These are phyloP conservation scores for Dermatophagoides farinae DNA, from an alignment of 1,140 invertebrate species.

Conservation along the genomic window DNA sequence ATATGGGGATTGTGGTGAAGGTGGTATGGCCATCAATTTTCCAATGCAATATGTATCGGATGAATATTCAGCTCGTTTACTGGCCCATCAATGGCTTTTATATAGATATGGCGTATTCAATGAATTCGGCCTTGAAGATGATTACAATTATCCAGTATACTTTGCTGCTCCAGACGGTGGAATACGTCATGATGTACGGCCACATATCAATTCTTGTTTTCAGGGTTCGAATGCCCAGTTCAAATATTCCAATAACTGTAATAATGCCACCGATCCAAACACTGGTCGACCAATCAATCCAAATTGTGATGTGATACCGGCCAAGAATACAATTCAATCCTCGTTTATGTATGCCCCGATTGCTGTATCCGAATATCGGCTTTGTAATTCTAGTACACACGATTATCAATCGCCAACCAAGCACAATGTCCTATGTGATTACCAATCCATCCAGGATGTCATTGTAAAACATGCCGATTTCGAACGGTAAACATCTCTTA, in stretches of 20 bases:
- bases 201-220: conserved; percentile 1
- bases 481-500: conserved; percentile 13
- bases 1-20: conserved; percentile 4
- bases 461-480: conserved; percentile 39
- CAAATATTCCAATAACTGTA: conserved; percentile 2
- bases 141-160: conserved; percentile 34
- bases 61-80: conserved; percentile 24
- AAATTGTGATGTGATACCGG: conserved; percentile 10
- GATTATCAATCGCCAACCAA: conserved; percentile 41
- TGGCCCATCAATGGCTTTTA: conserved; percentile 41
- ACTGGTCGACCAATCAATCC: conserved; percentile 8
- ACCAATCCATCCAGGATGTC: conserved; percentile 38
- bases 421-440: conserved; percentile 41
- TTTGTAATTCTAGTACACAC: conserved; percentile 25
- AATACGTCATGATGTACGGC: conserved; percentile 4
- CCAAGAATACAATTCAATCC: conserved; percentile 10
- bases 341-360: conserved; percentile 15
- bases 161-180: conserved; percentile 16
- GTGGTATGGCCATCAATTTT: neutral
- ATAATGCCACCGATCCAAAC: conserved; percentile 5
- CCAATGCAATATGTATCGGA: neutral
- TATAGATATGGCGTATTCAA: conserved; percentile 48
- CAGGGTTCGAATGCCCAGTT: conserved; percentile 4
- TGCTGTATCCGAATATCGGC: conserved; percentile 9
- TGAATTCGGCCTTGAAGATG: conserved; percentile 37